phyloP scores from a whole-genome alignment of 2,113 vertebrate genomes.

The Eptatretus burgeri region DNA sequence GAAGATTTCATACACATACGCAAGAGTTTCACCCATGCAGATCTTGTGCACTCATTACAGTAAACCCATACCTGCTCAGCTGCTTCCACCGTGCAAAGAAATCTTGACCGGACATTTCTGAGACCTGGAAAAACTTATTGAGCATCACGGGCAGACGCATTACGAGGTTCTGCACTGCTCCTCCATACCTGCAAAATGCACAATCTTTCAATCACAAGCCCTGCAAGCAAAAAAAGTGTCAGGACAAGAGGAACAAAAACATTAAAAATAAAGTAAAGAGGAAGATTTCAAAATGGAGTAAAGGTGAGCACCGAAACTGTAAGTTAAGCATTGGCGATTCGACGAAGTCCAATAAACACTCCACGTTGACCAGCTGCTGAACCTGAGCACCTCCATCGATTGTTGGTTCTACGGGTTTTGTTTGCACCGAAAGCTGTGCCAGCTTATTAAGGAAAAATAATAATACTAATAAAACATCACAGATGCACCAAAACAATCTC shows the following conservation, averaged over 20 bases:
- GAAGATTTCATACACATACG: no score
- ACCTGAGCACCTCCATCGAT: constrained; percentile 70
- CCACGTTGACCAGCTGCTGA: constrained; percentile 67
- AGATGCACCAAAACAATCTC: no score
- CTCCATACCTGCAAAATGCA: constrained; percentile 31
- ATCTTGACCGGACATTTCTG: constrained; percentile 54
- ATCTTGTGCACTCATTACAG: no score
- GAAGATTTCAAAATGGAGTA: no score
- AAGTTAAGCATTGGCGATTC: constrained; percentile 42
- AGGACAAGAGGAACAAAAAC: no score
- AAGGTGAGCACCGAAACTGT: constrained; percentile 33
- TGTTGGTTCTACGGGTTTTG: constrained; percentile 39
- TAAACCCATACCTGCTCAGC: constrained; percentile 31
- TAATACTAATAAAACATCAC: rapidly evolving
- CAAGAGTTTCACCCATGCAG: no score
- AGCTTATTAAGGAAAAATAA: constrained; percentile 12
- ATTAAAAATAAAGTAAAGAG: no score
- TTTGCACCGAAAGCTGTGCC: constrained; percentile 51
- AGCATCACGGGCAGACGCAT: constrained; percentile 54
- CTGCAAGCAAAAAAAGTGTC: no score
- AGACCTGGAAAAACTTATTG: constrained; percentile 78
- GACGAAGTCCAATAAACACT: constrained; percentile 46
- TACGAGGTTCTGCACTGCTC: constrained; percentile 41
- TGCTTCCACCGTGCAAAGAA: constrained; percentile 87
- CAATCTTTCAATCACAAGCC: not conserved